Base-by-base conservation (phyloP, 2,888 invertebrate genomes). In the Cerastoderma edule region DNA sequence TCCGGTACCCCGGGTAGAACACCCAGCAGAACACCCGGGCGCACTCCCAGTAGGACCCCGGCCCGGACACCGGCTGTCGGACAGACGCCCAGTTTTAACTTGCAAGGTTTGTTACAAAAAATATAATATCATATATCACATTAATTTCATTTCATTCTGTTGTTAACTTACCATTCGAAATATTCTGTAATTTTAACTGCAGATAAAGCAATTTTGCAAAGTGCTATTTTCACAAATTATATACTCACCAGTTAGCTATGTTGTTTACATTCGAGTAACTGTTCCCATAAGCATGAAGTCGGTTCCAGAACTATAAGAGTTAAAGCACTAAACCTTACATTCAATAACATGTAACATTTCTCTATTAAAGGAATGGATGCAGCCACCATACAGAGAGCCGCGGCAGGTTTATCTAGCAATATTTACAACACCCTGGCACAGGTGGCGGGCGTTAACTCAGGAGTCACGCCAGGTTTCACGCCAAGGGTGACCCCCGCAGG, bases 361-460 rank as follows among this genome's bases (percentile, higher is more conserved):
- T 63, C 32, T 30, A 22, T 65, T 57, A 8, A 73, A 89, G 89
- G 87, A 75, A 87, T 89, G 57, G 90, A 91, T 82, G 84, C 88
- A 48, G 89, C 90, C 1, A 95, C 95, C 0, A 95, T 96, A 77
- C 95, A 96, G 89, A 93, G 95, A 85, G 95, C 95, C 33, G 95
- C 95, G 8, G 95, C 95, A 72, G 95, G 95, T 87, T 93, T 96
- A 87, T 95, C 95, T 0, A 94, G 94, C 83, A 95, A 95, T 88
- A 95, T 96, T 94, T 93, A 95, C 87, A 95, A 95, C 89, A 95
- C 95, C 5, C 90, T 96, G 73, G 94, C 95, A 0, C 96, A 96
- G 89, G 95, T 95, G 24, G 95, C 96, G n/a, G 95, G 91, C 35
- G 93, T 95, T 84, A 95, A 95, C 0, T 64, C 75, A 16, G 78